Evolutionary conservation across 2,888 invertebrate genomes (phyloP), one percentile per base, ranked within the genome.

Genomic region (Stenotaenia linearis): DNA sequence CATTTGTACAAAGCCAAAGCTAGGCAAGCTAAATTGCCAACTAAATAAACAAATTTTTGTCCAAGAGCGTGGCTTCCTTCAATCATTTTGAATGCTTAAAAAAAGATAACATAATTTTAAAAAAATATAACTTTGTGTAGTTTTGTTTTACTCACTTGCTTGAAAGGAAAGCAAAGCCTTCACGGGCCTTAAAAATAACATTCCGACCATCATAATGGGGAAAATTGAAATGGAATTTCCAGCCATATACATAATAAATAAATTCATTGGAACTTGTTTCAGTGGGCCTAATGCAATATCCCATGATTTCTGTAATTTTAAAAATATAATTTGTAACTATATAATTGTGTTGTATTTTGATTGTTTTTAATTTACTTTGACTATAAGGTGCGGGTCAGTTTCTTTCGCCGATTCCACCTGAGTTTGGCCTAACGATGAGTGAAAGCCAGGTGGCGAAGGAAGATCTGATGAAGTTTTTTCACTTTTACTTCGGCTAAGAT

Each of bases 201-300:
- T 99, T 69, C 97, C 98, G 9, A 99, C 97, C 99, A 99, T 99
- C 99, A 99, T 99, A 76, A 99, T 99, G 0, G 99, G 99, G 84
- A 99, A 98, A 84, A 99, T 98, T 0, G 98, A 98, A 84, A 99
- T 98, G 0, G 98, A 97, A 86, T 96, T 98, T 21, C 98, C 98
- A 79, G 98, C 97, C 99, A 99, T 99, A 87, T 98, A 99, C 97
- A 99, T 98, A 81, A 99, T 96, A 86, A 99, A 97, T 81, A 99
- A 89, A 87, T 99, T 99, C 99, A 99, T 99, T 0, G 98, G 98
- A 12, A 90, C 88, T 87, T 90, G 97, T 86, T 98, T 98, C 37
- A 98, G 86, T 1, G 98, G 98, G 0, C 94, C 97, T 21, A 98
- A 87, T 0, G 98, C 98, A 78, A 98, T 90, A 85, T 98, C 98